Evolutionary conservation across 2,797 vertebrate genomes (phyloP).

Genomic region (Ambastaia sidthimunki): DNA sequence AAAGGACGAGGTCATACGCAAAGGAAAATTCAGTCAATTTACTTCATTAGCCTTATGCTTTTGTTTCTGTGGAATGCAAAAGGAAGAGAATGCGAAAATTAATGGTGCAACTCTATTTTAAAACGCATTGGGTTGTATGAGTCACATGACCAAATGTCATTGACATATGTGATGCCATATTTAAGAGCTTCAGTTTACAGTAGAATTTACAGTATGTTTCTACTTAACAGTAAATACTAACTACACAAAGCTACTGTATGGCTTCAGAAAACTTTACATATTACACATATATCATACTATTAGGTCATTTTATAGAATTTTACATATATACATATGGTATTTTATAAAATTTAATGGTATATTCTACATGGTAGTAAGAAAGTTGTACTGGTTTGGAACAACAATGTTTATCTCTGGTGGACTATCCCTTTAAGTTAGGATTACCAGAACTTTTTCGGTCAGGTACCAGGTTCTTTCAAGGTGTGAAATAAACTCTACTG

Average conservation of each 20-base stretch:
- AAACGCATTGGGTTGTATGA: not conserved
- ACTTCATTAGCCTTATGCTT: too few relatives aligned
- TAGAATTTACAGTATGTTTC: too few relatives aligned
- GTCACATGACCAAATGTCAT: not conserved
- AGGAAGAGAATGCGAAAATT: not conserved
- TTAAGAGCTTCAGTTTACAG: not conserved
- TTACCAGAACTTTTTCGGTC: not conserved
- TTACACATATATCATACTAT: too few relatives aligned
- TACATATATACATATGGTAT: too few relatives aligned
- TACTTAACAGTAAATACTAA: too few relatives aligned
- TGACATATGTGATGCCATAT: not conserved
- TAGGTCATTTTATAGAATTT: too few relatives aligned
- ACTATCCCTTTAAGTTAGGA: not conserved
- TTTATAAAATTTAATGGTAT: too few relatives aligned
- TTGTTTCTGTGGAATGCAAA: not conserved
- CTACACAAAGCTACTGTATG: too few relatives aligned
- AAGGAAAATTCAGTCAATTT: too few relatives aligned
- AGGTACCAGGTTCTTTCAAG: not conserved
- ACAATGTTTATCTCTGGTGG: not conserved
- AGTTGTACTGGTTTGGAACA: not conserved
- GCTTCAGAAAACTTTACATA: too few relatives aligned
- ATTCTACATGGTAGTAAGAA: not conserved
- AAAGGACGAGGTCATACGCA: too few relatives aligned
- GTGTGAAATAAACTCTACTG: slow-evolving; percentile 1
- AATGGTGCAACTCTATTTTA: not conserved